Evolutionary conservation across 2,888 invertebrate species (phyloP), one percentile per base, ranked within the genome.

Genomic region (Selenia dentaria): DNA sequence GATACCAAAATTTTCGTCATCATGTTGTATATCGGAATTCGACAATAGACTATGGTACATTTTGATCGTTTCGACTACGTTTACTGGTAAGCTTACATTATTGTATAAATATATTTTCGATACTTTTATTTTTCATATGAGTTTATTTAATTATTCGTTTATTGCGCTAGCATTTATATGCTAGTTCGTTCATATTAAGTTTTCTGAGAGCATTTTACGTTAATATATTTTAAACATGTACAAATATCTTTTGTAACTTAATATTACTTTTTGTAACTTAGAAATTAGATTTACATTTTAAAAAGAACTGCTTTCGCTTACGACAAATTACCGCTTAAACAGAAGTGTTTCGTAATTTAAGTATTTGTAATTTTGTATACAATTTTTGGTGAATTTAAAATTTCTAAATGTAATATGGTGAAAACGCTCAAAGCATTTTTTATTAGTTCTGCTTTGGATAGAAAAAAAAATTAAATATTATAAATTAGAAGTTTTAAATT

Each of bases 241-340:
- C 52, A 64, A 51, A 51, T 46, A 37, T 1, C 18, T 55, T 65
- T 63, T 59, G 48, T 66, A 67, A 63, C 57, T 65, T 61, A 70
- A 54, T 57, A 59, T 63, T 45, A 58, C 27, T 33, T n/a, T n/a
- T 31, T 51, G 48, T 57, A 49, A 59, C 42, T 52, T 67, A 59
- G 57, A 59, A 55, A 51, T 53, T 74, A 73, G 58, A 56, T 55
- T 59, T 64, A 50, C 57, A 56, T 57, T 57, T 48, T 48, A 56
- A 61, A 44, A 37, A 50, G 50, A 53, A 52, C 46, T 39, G 71
- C 74, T 70, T 66, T 33, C 33, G 70, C 72, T 44, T 62, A 62
- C 26, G n/a, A 55, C 39, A 51, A 37, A 49, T 57, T 63, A 55
- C 34, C 38, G 48, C 51, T 54, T 54, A 55, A 53, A 47, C 39